Evolutionary conservation across 2,797 vertebrate species (phyloP), one percentile per base, ranked within the genome.

Genomic region (Sebastes hubbsi): DNA sequence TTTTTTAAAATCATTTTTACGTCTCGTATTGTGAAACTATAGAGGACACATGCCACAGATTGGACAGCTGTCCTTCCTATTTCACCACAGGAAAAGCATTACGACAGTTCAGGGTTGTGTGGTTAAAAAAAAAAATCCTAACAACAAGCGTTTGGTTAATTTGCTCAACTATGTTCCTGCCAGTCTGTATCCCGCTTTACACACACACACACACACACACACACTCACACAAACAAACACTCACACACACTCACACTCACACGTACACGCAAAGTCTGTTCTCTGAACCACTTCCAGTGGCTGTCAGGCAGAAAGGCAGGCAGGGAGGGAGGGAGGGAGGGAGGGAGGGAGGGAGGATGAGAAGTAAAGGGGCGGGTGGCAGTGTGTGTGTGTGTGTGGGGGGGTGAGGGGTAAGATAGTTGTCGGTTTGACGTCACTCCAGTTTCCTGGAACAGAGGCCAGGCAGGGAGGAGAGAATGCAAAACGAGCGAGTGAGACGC

Each of bases 401-500:
- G 13, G 27, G 49, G 46, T 14, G 30, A 68, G 75, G 62, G 63
- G 66, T 75, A 30, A 88, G 88, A 84, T 90, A 90, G 89, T 85
- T 74, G 89, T 77, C 58, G 29, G 78, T 90, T 95, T 95, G 93
- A 96, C 95, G 95, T 96, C 95, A 96, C 89, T 78, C 83, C 55
- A 25, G 92, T 94, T 96, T 95, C 95, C 95, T 95, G 94, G 95
- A 95, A 96, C 90, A 88, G 77, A 81, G 90, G 83, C 68, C 78
- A 83, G 80, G 88, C 74, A 74, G 87, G 84, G 89, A 88, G 95
- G 95, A 95, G 96, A 95, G 96, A 96, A 97, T 96, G 96, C 95
- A 96, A 95, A 95, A 94, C 90, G 94, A 91, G 72, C 87, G 89
- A 95, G 95, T 92, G 94, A 95, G 96, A 96, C 95, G 94, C 96